Percentiles rank a stretch among this genome's conserved stretches.
phyloP scores from a whole-genome alignment of 2,888 invertebrate species.

The Camponotus fellah region DNA sequence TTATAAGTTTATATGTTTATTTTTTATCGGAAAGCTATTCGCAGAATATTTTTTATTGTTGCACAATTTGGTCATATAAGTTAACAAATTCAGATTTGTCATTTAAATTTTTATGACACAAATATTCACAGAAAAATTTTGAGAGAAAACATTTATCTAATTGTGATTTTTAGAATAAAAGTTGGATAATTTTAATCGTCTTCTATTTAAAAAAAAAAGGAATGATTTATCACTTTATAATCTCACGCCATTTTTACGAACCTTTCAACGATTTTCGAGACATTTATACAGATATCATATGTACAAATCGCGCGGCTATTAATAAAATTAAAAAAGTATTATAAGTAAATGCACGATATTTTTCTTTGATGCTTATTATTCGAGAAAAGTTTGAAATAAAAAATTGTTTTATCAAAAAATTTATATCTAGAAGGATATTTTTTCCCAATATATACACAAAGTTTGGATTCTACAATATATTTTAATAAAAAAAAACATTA shows the following conservation, averaged over 20 bases:
- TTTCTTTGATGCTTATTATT: no score
- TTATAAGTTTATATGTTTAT: background rate
- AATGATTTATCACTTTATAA: background rate
- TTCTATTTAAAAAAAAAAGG: background rate
- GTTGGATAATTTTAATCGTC: background rate
- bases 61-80: background rate
- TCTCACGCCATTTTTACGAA: background rate
- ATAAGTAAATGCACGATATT: no score
- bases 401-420: background rate
- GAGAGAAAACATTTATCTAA: background rate
- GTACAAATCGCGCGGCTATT: background rate
- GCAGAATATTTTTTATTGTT: background rate
- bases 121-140: background rate
- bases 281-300: conserved; percentile 3
- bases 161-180: background rate
- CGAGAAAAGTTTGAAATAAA: background rate
- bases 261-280: background rate
- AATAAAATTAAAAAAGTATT: no score
- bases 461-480: background rate
- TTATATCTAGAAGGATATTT: background rate
- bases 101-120: background rate
- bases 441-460: background rate
- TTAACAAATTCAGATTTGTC: no score
- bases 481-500: background rate
- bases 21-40: background rate